Percentiles rank a stretch among this genome's conserved stretches.
These are phyloP conservation scores for Florisuga fusca DNA, from an alignment of 2,797 vertebrate genomes.

Conservation along the genomic window DNA sequence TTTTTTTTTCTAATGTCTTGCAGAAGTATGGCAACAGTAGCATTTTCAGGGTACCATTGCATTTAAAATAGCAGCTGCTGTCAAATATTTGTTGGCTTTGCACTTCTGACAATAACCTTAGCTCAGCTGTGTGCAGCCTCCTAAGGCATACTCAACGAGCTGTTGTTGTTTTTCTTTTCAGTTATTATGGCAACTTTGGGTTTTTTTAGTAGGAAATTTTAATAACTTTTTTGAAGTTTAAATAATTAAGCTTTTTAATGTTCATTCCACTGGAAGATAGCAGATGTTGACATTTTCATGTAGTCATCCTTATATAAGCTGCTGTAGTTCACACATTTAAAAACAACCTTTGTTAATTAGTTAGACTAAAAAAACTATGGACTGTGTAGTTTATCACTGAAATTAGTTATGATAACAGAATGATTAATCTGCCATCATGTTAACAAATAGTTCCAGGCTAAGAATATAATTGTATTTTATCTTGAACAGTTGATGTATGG, in stretches of 20 bases:
- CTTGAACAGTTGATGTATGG: neutral
- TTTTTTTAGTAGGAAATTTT: neutral
- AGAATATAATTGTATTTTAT: neutral
- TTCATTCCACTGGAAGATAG: neutral
- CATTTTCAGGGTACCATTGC: neutral
- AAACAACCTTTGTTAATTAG: neutral
- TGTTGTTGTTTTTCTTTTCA: neutral
- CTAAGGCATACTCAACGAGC: neutral
- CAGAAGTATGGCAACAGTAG: neutral
- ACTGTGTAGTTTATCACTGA: neutral
- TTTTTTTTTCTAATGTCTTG: fast-evolving
- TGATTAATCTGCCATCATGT: neutral
- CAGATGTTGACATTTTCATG: neutral
- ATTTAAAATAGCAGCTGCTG: neutral
- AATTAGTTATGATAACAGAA: neutral
- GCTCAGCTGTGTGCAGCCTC: neutral
- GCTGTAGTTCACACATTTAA: neutral
- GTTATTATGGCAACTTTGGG: neutral
- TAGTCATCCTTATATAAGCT: neutral
- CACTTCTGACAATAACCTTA: neutral
- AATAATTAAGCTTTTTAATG: neutral
- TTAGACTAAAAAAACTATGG: neutral
- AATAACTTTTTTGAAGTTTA: neutral
- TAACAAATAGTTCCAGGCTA: neutral
- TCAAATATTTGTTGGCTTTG: neutral